Evolutionary conservation across 2,113 vertebrate species (phyloP).

Genomic region (Aegithalos caudatus): DNA sequence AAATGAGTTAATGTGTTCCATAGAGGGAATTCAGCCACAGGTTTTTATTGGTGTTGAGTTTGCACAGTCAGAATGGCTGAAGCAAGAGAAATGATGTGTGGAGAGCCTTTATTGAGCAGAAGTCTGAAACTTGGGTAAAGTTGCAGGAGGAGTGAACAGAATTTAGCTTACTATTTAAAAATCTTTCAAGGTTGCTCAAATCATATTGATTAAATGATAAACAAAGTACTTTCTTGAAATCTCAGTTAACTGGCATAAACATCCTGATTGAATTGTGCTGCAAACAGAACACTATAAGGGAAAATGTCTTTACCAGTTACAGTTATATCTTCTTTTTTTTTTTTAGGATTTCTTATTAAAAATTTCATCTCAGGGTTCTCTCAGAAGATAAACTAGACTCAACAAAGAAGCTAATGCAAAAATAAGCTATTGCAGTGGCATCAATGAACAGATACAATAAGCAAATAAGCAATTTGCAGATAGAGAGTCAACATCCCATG

Average conservation of each 20-base stretch:
- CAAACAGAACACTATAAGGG: background rate
- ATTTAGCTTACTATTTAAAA: background rate
- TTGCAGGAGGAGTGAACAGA: background rate
- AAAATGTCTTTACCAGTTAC: conserved; percentile 9
- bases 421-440: conserved; percentile 41
- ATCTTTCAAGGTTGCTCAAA: background rate
- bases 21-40: background rate
- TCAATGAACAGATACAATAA: conserved; percentile 42
- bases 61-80: background rate
- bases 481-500: conserved; percentile 54
- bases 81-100: background rate
- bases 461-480: conserved; percentile 62
- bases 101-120: background rate
- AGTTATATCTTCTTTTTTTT: background rate
- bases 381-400: conserved; percentile 41
- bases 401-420: conserved; percentile 49
- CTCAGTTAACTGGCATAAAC: background rate
- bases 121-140: background rate
- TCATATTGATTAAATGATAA: conserved; percentile 42
- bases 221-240: conserved; percentile 9
- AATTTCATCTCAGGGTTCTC: conserved; percentile 19
- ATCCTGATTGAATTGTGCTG: conserved; percentile 27
- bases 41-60: background rate
- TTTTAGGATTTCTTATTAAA: conserved; percentile 48
- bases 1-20: background rate